Evolutionary conservation across 2,888 invertebrate genomes (phyloP).

Genomic region (Parnassius smintheus): DNA sequence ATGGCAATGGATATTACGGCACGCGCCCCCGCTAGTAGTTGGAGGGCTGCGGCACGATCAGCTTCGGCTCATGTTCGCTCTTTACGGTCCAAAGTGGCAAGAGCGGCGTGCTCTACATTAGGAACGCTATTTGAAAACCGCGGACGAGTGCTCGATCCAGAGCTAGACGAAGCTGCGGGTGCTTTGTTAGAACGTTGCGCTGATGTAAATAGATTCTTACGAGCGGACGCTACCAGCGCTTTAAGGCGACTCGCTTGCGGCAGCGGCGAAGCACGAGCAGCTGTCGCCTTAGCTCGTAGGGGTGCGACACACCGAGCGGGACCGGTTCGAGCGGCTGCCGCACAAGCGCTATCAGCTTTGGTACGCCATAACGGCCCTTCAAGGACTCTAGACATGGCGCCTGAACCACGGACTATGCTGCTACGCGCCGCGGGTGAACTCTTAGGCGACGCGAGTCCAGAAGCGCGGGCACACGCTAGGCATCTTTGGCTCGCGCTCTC

Average conservation of each 20-base stretch:
- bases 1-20: conserved; percentile 85
- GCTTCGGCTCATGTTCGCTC: conserved; percentile 91
- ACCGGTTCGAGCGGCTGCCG: conserved; percentile 91
- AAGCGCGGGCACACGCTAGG: conserved; percentile 91
- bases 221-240: conserved; percentile 92
- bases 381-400: conserved; percentile 85
- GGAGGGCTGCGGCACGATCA: conserved; percentile 84
- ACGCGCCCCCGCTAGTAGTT: conserved; percentile 85
- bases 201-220: conserved; percentile 95
- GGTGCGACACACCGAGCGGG: conserved; percentile 93
- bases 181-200: conserved; percentile 93
- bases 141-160: conserved; percentile 83
- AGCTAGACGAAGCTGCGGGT: conserved; percentile 91
- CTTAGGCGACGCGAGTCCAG: conserved; percentile 91
- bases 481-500: conserved; percentile 87
- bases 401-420: conserved; percentile 90
- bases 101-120: conserved; percentile 91
- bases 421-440: conserved; percentile 91
- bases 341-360: conserved; percentile 87
- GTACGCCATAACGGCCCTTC: conserved; percentile 88
- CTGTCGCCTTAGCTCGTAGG: conserved; percentile 84
- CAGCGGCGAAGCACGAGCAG: conserved; percentile 85
- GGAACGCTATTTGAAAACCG: conserved; percentile 88
- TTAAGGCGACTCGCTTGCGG: conserved; percentile 91
- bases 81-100: conserved; percentile 94